Base-by-base conservation (phyloP, 1,140 invertebrate species). In the Helicoverpa zea region DNA sequence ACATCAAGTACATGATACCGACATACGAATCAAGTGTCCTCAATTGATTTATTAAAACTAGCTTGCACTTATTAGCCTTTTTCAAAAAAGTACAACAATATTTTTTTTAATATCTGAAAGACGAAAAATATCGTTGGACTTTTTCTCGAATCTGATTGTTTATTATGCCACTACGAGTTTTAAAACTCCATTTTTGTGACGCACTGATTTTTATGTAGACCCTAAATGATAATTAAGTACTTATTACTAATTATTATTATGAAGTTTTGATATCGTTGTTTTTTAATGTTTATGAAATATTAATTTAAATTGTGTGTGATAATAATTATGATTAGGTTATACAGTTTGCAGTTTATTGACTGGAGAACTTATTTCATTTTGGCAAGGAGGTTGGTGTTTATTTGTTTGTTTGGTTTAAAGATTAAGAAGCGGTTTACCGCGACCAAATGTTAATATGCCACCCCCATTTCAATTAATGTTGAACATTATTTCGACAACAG, bases 1-100 rank as follows among this genome's bases (percentile, higher is more conserved):
- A 99, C 92, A 99, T 99, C 86, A 99, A 99, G 95, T 99, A 99
- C 91, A 98, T 99, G 97, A 96, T 99, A 79, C 98, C 98, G 0
- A 99, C 98, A 5, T 99, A 99, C 87, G 98, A 99, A 92, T 99
- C 98, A n/a, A 98, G 98, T 90, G 96, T 98, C 86, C 95, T 97
- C 82, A 98, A 98, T 90, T 98, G 91, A 68, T 47, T 35, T 58
- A 43, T 61, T 13, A 30, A 30, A 30, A 14, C 30, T 61, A 61
- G 43, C 16, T 49, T 43, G n/a, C 54, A 74, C n/a, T 73, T 58
- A 12, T 73, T 56, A 10, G 51, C n/a, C 52, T 72, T 52, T 54
- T 73, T 16, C 5, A 72, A 66, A 52, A 16, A 43, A 16, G 3
- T 63, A 11, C 51, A 52, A 52, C 23, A 61, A 23, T 61, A 30